A percentile compares a stretch with the other conserved stretches of the same genome.
Conservation (phyloP, 2,888 invertebrate species). For the Troides oblongomaculatus region DNA sequence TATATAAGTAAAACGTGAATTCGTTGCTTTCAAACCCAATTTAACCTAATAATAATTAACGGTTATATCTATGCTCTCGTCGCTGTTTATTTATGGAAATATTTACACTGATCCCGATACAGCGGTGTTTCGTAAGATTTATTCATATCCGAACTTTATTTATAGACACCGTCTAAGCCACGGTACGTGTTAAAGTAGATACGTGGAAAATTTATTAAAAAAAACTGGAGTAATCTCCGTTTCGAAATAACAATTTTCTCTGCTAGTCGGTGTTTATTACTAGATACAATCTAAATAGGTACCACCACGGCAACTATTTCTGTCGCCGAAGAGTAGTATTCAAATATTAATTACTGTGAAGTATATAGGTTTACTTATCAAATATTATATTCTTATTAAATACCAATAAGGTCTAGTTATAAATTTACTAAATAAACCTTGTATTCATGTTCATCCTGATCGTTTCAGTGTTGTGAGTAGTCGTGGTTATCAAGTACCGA, state of each 20-base stretch:
- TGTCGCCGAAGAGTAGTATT: too few relatives aligned
- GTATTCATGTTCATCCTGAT: too few relatives aligned
- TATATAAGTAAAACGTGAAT: constrained; percentile 8
- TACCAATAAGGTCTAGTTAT: neutral
- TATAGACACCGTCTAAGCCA: constrained; percentile 60
- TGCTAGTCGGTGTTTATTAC: too few relatives aligned
- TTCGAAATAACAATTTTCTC: constrained; percentile 30
- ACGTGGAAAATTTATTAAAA: constrained; percentile 55
- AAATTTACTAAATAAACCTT: neutral
- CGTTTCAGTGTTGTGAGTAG: too few relatives aligned
- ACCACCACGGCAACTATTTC: too few relatives aligned
- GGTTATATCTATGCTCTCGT: constrained; percentile 47
- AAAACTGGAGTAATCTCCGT: constrained; percentile 26
- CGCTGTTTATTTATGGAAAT: constrained; percentile 69
- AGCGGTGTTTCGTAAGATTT: constrained; percentile 56
- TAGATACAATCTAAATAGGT: neutral
- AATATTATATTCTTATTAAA: constrained; percentile 2
- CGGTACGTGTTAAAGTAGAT: constrained; percentile 59
- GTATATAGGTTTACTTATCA: too few relatives aligned
- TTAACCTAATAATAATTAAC: constrained; percentile 25
- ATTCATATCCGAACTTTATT: constrained; percentile 53
- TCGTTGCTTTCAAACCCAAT: constrained; percentile 10
- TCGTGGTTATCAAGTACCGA: too few relatives aligned
- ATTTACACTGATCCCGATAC: constrained; percentile 48
- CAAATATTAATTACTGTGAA: too few relatives aligned